Base-by-base conservation (phyloP, 1,140 invertebrate species). In the Drosophila subpulchrella region DNA sequence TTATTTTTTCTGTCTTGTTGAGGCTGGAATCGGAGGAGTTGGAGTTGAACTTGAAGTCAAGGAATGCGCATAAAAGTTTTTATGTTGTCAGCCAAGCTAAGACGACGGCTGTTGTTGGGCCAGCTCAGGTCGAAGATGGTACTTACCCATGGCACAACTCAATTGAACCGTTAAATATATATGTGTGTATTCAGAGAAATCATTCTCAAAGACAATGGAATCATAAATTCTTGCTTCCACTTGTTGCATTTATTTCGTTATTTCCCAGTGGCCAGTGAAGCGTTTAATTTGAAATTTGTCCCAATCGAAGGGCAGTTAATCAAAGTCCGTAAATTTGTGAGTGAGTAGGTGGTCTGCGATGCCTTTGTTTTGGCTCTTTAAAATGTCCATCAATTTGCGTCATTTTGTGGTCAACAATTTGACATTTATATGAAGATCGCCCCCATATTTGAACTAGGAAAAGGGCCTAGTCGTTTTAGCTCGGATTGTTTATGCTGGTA, bases 11-110 rank as follows among this genome's bases (percentile, higher is more conserved):
- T 57, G 62, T 70, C 57, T 30, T 11, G 36, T 15, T 42, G 46
- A n/a, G 42, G 4, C 8, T 11, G 13, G 13, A 47, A 20, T 63
- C 12, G 58, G 36, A 38, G 63, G 42, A 70, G 42, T 57, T 66
- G 46, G 24, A 54, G 61, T 44, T 72, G 66, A 72, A 71, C 67
- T 41, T 71, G 38, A 71, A 72, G 81, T 75, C 71, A 32, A 73
- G 83, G 83, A 86, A 86, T 86, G 83, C 84, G 79, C 83, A 86
- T 89, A 89, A 86, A 86, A 86, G 71, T 78, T 77, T 85, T 85
- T 86, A 86, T 86, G 84, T 71, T 83, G 80, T 83, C 75, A 82
- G 68, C 66, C 68, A 71, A 48, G 67, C 50, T 71, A 71, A 70
- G 67, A 58, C 67, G 50, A 34, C 20, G 54, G 44, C 39, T 62